Conservation (phyloP, 2,797 vertebrate species). For the Pseudochaenichthys georgianus region DNA sequence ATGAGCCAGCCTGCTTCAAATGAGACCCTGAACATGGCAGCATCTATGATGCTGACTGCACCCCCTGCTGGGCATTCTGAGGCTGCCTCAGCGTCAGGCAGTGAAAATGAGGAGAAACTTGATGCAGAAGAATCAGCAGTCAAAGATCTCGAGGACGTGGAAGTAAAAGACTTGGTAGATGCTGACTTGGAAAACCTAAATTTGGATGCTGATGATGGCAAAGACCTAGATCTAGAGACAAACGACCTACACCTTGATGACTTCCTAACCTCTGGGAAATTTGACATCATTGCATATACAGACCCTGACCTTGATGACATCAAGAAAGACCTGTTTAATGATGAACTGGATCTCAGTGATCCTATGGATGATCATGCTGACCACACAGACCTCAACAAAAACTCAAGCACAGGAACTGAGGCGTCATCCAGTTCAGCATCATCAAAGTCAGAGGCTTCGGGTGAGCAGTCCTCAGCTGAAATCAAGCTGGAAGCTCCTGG, state of each 20-base stretch:
- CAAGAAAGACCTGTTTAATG: conserved; percentile 97
- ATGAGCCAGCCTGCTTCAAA: conserved; percentile 88
- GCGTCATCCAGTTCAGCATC: conserved; percentile 77
- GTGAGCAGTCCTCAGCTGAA: conserved; percentile 79
- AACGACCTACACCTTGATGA: conserved; percentile 98
- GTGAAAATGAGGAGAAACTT: conserved; percentile 91
- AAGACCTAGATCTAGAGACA: conserved; percentile 96
- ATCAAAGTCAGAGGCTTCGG: conserved; percentile 83
- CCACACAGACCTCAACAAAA: conserved; percentile 81
- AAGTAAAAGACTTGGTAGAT: conserved; percentile 98
- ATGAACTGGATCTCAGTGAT: conserved; percentile 95
- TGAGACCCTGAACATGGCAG: conserved; percentile 84
- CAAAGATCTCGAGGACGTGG: conserved; percentile 97
- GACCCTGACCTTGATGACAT: conserved; percentile 96
- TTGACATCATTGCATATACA: conserved; percentile 98
- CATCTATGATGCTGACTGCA: conserved; percentile 79
- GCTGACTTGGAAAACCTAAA: conserved; percentile 98
- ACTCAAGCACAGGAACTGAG: conserved; percentile 45
- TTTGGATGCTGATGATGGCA: conserved; percentile 95
- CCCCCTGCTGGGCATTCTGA: conserved; percentile 80
- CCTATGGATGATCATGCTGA: conserved; percentile 92
- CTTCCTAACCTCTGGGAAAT: conserved; percentile 95
- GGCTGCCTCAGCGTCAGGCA: conserved; percentile 59
- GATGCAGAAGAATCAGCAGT: conserved; percentile 95
- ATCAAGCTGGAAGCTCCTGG: conserved; percentile 82